Percentiles rank a stretch among this genome's conserved stretches.
phyloP scores from a whole-genome alignment of 1,140 invertebrate genomes.

The Tigriopus japonicus region DNA sequence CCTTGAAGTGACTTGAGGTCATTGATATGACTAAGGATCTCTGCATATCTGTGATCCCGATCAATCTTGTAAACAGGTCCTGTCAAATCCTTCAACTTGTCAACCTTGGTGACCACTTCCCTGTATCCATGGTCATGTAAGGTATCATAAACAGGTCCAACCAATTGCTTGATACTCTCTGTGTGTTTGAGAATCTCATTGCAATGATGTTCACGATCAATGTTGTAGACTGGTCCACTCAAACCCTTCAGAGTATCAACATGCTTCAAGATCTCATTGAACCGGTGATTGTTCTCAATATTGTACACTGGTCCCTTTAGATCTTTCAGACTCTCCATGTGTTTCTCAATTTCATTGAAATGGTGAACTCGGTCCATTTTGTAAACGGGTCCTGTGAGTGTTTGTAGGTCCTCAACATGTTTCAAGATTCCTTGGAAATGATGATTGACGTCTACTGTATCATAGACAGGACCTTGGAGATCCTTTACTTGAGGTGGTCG shows the following conservation, averaged over 20 bases:
- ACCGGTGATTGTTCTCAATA: slow-evolving; percentile 3
- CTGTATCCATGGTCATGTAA: background rate
- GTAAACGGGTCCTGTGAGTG: slow-evolving; percentile 6
- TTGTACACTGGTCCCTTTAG: slow-evolving; percentile 7
- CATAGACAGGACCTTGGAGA: slow-evolving; percentile 6
- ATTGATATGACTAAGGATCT: background rate
- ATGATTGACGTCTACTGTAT: slow-evolving; percentile 1
- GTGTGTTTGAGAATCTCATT: slow-evolving; percentile 6
- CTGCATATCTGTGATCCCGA: slow-evolving; percentile 6
- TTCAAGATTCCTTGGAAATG: background rate
- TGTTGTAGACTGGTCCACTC: slow-evolving; percentile 4
- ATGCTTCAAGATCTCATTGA: slow-evolving; percentile 10
- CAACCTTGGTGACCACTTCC: background rate
- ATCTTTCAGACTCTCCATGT: slow-evolving; percentile 8
- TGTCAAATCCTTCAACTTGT: background rate
- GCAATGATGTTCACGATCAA: slow-evolving; percentile 8
- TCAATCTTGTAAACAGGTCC: slow-evolving; percentile 12
- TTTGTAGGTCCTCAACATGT: background rate
- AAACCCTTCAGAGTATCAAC: slow-evolving; percentile 1
- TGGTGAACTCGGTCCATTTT: slow-evolving; percentile 1
- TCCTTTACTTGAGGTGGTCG: background rate
- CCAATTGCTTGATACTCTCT: slow-evolving; percentile 4
- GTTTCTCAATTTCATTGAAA: slow-evolving; percentile 6
- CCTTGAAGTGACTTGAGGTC: slow-evolving; percentile 3
- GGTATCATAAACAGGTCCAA: slow-evolving; percentile 11